These are phyloP conservation scores for Saccostrea echinata DNA, from an alignment of 1,140 invertebrate species.

Conservation along the genomic window DNA sequence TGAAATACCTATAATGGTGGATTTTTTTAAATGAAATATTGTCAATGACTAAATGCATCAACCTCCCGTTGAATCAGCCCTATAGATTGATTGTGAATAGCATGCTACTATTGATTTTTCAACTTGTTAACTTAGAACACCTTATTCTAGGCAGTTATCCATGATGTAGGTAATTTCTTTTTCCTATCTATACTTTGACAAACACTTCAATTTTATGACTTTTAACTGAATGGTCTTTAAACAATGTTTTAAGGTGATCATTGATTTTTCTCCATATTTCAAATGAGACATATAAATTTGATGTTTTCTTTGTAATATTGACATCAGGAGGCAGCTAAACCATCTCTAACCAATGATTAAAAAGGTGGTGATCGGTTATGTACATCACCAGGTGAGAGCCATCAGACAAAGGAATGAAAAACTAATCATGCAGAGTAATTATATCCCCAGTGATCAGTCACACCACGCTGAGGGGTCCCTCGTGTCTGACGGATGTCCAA, in stretches of 20 bases:
- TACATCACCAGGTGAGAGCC: not conserved
- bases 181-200: not conserved
- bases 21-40: not conserved
- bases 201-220: not conserved
- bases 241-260: not conserved
- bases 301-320: not conserved
- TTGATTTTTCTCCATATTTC: slow-evolving; percentile 4
- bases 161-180: not conserved
- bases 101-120: not conserved
- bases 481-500: not conserved
- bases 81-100: not conserved
- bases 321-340: not conserved
- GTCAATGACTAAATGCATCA: not conserved
- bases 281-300: not conserved
- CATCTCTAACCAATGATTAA: slow-evolving; percentile 17
- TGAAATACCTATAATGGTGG: not conserved
- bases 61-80: not conserved
- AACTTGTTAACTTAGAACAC: not conserved
- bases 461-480: not conserved
- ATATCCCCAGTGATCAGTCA: slow-evolving; percentile 8
- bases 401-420: slow-evolving; percentile 23
- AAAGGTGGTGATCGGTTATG: slow-evolving; percentile 24
- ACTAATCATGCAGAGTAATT: slow-evolving; percentile 30
- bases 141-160: not conserved
- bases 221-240: not conserved